Percentiles rank a stretch among this genome's conserved stretches.
phyloP scores from a whole-genome alignment of 2,888 invertebrate genomes.

The Tolmerus cingulatus region DNA sequence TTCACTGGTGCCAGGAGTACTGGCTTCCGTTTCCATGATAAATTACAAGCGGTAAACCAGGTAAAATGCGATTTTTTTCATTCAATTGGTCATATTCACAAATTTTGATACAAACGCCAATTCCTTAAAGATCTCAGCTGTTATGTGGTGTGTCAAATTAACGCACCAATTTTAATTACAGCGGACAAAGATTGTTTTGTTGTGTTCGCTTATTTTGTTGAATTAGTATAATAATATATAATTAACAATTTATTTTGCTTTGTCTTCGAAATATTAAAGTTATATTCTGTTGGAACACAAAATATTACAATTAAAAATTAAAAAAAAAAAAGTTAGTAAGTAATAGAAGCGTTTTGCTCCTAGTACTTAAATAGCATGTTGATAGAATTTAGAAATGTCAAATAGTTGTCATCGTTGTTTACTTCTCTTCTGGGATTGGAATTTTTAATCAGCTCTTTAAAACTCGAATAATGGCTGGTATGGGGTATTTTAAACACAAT shows the following conservation, averaged over 20 bases:
- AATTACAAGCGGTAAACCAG: background rate
- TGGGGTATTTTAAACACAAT: constrained; percentile 31
- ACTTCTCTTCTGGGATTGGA: background rate
- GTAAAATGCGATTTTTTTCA: background rate
- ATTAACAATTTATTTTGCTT: too few relatives aligned
- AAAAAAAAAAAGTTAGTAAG: background rate
- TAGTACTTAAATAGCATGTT: background rate
- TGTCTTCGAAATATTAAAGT: too few relatives aligned
- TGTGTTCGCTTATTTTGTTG: background rate
- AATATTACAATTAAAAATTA: background rate
- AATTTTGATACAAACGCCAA: background rate
- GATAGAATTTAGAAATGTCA: background rate
- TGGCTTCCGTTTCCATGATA: constrained; percentile 44
- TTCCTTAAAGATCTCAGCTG: background rate
- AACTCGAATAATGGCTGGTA: constrained; percentile 60
- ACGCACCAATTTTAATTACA: background rate
- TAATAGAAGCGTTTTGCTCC: background rate
- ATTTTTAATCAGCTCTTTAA: background rate
- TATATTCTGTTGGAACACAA: too few relatives aligned
- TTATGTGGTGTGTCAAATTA: background rate
- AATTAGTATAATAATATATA: too few relatives aligned
- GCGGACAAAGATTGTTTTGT: background rate
- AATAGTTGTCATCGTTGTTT: background rate
- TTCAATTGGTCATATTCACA: background rate
- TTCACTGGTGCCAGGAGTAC: constrained; percentile 45